Conservation (phyloP, 2,797 vertebrate species). For the Bryconaethiops microstoma region DNA sequence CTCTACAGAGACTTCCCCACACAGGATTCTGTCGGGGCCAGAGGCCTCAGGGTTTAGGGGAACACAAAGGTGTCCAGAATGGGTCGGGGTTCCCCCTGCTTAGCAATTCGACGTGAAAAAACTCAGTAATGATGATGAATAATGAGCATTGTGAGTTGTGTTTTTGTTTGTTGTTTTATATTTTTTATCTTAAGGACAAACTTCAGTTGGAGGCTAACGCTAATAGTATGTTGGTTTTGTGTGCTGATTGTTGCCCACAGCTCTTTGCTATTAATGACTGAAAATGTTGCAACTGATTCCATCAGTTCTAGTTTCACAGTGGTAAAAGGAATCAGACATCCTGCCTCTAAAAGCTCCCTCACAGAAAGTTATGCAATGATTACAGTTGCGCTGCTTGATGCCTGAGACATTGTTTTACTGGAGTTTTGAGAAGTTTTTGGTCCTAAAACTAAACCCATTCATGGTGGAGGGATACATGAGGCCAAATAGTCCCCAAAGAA, state of each 20-base stretch:
- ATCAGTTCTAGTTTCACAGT: background rate
- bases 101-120: background rate
- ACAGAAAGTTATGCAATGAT: background rate
- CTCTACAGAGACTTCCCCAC: constrained; percentile 65
- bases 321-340: background rate
- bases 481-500: background rate
- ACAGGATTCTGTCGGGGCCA: constrained; percentile 44
- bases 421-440: background rate
- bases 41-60: constrained; percentile 64
- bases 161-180: background rate
- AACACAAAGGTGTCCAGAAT: constrained; percentile 66
- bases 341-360: background rate
- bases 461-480: background rate
- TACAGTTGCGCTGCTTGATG: too few relatives aligned
- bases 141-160: constrained; percentile 4
- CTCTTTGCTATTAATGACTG: background rate
- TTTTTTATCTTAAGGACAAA: constrained; percentile 5
- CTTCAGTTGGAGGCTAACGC: background rate
- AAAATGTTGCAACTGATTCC: too few relatives aligned
- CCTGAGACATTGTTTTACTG: too few relatives aligned
- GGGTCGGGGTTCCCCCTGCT: constrained; percentile 18
- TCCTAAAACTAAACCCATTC: background rate
- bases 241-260: background rate
- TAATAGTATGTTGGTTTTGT: background rate
- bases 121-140: constrained; percentile 25